Conservation (phyloP, 2,113 vertebrate species). For the Origma solitaria region DNA sequence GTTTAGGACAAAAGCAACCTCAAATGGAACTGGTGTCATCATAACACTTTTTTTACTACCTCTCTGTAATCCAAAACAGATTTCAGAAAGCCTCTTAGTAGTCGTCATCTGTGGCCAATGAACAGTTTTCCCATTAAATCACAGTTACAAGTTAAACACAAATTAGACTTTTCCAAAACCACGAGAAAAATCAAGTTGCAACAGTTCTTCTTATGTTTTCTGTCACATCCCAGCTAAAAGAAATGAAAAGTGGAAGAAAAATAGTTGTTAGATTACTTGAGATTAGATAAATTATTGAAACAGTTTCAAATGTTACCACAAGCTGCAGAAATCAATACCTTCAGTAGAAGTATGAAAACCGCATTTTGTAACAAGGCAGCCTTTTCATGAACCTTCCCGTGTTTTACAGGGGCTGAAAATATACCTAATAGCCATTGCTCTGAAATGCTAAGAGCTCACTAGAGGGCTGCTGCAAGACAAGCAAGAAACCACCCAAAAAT, state of each 20-base stretch:
- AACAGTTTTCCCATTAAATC: background rate
- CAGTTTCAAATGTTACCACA: background rate
- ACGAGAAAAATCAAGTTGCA: slow-evolving; percentile 2
- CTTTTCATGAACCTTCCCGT: background rate
- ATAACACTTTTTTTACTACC: background rate
- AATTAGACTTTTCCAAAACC: background rate
- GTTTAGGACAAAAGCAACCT: background rate
- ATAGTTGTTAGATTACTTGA: background rate
- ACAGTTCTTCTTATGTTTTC: slow-evolving; percentile 20
- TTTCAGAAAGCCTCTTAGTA: background rate
- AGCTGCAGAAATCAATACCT: background rate
- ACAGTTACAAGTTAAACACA: background rate
- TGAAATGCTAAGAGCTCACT: background rate
- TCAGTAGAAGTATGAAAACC: background rate
- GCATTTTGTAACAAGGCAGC: background rate
- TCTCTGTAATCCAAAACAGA: background rate
- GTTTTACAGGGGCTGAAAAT: background rate
- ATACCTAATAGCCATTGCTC: background rate
- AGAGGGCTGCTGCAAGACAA: background rate
- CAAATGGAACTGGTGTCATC: background rate
- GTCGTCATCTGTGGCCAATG: background rate
- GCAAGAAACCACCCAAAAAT: background rate
- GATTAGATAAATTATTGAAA: background rate
- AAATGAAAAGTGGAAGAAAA: slow-evolving; percentile 14
- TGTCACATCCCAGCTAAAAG: slow-evolving; percentile 43